Evolutionary conservation across 2,888 invertebrate genomes (phyloP).

Genomic region (Choristoneura rosaceana): DNA sequence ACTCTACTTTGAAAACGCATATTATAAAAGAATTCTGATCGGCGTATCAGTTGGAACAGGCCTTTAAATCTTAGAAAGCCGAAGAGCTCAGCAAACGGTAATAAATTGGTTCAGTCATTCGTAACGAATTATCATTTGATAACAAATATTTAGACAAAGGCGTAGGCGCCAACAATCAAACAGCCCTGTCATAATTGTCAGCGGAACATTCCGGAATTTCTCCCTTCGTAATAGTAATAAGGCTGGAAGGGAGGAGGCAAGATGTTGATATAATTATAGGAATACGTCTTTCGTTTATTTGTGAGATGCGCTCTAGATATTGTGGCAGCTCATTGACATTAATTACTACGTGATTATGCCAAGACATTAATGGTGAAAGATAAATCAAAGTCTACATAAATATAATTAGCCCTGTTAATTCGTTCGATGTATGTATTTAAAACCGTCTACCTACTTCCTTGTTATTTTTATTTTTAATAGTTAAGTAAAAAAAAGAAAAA

Average conservation of each 20-base stretch:
- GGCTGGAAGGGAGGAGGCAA: neutral
- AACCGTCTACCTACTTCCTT: no score
- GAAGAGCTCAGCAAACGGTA: neutral
- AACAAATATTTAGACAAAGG: neutral
- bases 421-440: no score
- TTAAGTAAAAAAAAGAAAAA: no score
- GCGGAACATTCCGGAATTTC: neutral
- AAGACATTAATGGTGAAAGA: no score
- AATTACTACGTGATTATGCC: no score
- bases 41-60: neutral
- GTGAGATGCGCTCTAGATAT: neutral
- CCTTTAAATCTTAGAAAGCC: neutral
- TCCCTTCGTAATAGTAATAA: constrained; percentile 7
- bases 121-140: neutral
- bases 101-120: neutral
- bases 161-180: neutral
- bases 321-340: neutral
- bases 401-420: no score
- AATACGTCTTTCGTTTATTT: constrained; percentile 2
- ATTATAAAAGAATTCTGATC: neutral
- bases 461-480: no score
- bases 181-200: neutral
- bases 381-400: neutral
- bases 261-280: neutral
- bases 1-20: neutral